A percentile compares a stretch with the other conserved stretches of the same genome.
Conservation (phyloP, 2,888 invertebrate species). For the Dryococelus australis region DNA sequence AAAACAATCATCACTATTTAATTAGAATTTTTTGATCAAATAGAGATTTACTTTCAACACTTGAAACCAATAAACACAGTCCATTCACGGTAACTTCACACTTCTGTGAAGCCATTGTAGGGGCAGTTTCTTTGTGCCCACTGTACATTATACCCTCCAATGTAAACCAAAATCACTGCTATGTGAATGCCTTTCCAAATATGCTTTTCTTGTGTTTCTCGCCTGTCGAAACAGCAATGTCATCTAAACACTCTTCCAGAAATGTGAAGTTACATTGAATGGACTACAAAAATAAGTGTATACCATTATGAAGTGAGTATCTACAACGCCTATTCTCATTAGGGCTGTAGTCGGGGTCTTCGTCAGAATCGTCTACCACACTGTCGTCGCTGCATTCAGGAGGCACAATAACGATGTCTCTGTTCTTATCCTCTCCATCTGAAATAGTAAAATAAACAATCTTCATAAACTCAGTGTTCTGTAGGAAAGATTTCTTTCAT, state of each 20-base stretch:
- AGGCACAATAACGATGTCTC: not conserved
- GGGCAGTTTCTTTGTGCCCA: no score
- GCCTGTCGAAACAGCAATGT: no score
- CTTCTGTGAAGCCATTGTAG: not conserved
- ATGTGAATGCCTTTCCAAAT: no score
- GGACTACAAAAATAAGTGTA: not conserved
- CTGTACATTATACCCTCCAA: no score
- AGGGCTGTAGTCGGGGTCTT: not conserved
- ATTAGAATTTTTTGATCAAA: not conserved
- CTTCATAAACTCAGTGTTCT: not conserved
- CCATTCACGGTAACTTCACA: not conserved
- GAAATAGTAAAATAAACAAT: not conserved
- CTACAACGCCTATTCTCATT: not conserved
- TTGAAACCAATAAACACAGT: not conserved
- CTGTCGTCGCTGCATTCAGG: constrained; percentile 3
- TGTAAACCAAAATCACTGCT: no score
- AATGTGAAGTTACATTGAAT: not conserved
- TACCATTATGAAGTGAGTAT: not conserved
- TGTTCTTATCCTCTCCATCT: constrained; percentile 2
- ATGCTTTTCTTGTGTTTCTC: no score
- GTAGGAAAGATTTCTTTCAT: not conserved
- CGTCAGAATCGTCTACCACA: not conserved
- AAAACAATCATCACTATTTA: no score
- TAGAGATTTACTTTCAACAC: not conserved
- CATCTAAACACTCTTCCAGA: not conserved